Base-by-base conservation (phyloP, 2,888 invertebrate species). In the Caenorhabditis imperialis region DNA sequence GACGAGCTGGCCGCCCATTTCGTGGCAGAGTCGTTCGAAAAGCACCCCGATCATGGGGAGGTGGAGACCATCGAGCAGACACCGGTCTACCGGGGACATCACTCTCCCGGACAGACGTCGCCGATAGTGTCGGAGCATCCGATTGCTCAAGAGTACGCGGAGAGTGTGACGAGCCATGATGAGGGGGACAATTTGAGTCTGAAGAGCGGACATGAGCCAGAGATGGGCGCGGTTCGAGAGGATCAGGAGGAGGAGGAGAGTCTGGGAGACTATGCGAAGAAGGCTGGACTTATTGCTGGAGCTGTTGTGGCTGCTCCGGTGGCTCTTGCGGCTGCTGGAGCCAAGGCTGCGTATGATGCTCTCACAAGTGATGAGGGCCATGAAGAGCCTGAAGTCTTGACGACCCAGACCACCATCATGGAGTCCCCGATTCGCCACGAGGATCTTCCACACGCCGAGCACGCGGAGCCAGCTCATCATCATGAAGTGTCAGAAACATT, bases 291-390 rank as follows among this genome's bases (percentile, higher is more conserved):
- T 71, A 57, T 81, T 38, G 83, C 75, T 27, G 84, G 78, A 14
- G 84, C 81, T 60, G 76, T 81, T 30, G 57, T 79, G 25, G 75
- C 77, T 8, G 81, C 82, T 53, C 82, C 81, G 37, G 79, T 76
- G 20, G 82, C 78, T 44, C 63, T 79, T 7, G 79, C 76, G 37
- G 82, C 77, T 14, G 63, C 76, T 33, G 83, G 82, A 61, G 82
- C 78, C 1, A 70, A 72, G 23, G 65, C 69, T 8, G 79, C 82
- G 23, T 79, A 79, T 54, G 81, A 81, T 44, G 72, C 67, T 12
- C 45, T 81, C 23, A 75, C 57, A 25, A 55, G 51, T 54, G 22
- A 25, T 20, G 58, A 54, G 12, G 71, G 53, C 16, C 38, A 58
- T 10, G 58, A 55, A 7, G 54, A 71, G 20, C 57, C 25, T 20